Conservation (phyloP, 2,888 invertebrate species). For the Stenotaenia linearis region DNA sequence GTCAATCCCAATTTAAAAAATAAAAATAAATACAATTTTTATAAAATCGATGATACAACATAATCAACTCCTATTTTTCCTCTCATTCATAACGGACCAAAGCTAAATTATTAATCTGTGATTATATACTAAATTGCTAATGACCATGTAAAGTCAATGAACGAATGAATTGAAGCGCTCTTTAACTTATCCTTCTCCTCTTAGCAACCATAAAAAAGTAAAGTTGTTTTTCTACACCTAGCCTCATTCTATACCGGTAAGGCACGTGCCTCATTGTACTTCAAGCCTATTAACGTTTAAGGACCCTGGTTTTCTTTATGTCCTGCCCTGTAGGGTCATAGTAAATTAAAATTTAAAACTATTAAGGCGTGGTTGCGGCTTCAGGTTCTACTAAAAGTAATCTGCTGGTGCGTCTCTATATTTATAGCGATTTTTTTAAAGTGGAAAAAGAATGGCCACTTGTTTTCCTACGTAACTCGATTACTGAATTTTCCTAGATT, state of each 20-base stretch:
- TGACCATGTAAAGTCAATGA: neutral
- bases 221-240: neutral
- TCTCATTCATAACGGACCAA: neutral
- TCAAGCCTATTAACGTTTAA: constrained; percentile 16
- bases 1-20: neutral
- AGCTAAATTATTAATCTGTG: neutral
- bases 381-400: constrained; percentile 13
- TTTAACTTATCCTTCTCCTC: neutral
- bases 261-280: constrained; percentile 26
- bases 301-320: constrained; percentile 17
- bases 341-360: constrained; percentile 23
- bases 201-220: neutral
- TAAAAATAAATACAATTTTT: neutral
- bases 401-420: constrained; percentile 20
- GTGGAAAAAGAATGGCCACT: neutral
- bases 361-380: constrained; percentile 26
- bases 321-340: constrained; percentile 17
- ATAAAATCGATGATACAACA: no score
- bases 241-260: constrained; percentile 20
- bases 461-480: neutral
- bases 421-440: neutral
- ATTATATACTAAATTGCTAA: neutral
- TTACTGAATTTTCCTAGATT: neutral
- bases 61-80: neutral
- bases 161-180: neutral